Evolutionary conservation across 2,888 invertebrate genomes (phyloP), one percentile per base, ranked within the genome.

Genomic region (Noctua pronuba): DNA sequence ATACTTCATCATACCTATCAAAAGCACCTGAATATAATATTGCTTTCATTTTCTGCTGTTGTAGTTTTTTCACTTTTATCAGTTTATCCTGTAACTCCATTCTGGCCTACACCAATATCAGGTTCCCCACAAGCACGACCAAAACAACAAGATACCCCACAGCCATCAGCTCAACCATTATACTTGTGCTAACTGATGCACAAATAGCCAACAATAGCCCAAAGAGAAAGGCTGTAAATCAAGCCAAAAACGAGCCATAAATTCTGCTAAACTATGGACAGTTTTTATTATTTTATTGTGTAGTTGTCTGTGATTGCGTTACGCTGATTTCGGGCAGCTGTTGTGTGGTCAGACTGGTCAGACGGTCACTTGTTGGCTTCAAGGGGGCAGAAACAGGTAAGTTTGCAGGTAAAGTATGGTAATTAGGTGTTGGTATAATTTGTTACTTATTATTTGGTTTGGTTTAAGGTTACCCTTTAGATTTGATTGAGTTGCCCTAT

Each of bases 221-320:
- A 71, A 77, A 88, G 88, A 90, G 92, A 93, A 92, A 92, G 89
- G 79, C 76, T 88, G 92, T 95, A 95, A 94, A 95, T 94, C 94
- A 95, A 86, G 88, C 89, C 88, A 77, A 69, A 75, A 72, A 77
- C 58, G 52, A 84, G 75, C 88, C 93, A 93, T 95, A 95, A 95
- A 95, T 96, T 95, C 91, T 87, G 82, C 90, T 92, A 93, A 94
- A 95, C 95, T 93, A 94, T 94, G 92, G 88, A 86, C 89, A 90
- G 87, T 93, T 94, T 94, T 92, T 93, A 92, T 92, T 90, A 90
- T 90, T 91, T 90, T 75, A 80, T 82, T 80, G 79, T 80, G 58
- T 73, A 77, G 72, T 81, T 82, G 78, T 77, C 41, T 6, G 77
- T 77, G 81, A 84, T 87, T 86, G 87, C 85, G 90, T 90, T 86